Conservation (phyloP, 53 echinoderm and acorn worm species). For the Arbacia lixula region DNA sequence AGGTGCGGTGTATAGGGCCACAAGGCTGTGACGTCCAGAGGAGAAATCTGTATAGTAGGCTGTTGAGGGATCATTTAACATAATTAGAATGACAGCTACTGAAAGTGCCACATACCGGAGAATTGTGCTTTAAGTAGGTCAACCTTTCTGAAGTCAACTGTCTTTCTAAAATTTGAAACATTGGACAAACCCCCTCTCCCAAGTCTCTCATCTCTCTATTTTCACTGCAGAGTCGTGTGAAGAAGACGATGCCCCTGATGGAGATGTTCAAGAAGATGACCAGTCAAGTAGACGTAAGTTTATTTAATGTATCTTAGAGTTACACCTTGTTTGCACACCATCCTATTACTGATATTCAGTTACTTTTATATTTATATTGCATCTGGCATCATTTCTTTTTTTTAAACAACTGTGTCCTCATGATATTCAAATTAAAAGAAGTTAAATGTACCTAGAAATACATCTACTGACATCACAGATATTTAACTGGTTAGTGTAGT, state of each 20-base stretch:
- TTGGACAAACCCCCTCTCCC: constrained; percentile 1
- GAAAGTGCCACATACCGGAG: neutral
- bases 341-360: no score
- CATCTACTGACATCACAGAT: no score
- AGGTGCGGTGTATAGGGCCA: constrained; percentile 63
- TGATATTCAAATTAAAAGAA: neutral
- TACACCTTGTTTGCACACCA: neutral
- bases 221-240: constrained; percentile 26
- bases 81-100: no score
- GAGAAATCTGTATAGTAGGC: constrained; percentile 62
- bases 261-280: constrained; percentile 32
- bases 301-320: constrained; percentile 9
- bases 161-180: constrained; percentile 1
- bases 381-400: constrained; percentile 1
- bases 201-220: constrained; percentile 14
- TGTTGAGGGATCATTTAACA: constrained; percentile 60
- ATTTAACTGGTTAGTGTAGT: no score
- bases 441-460: neutral
- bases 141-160: constrained; percentile 29
- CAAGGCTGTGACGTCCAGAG: constrained; percentile 71
- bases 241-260: constrained; percentile 21
- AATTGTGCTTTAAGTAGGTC: constrained; percentile 5
- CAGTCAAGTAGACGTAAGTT: constrained; percentile 23
- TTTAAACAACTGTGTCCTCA: constrained; percentile 24
- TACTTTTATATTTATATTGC: neutral